A percentile compares a stretch with the other conserved stretches of the same genome.
Conservation (phyloP, 2,113 vertebrate genomes). For the Eurypyga helias region DNA sequence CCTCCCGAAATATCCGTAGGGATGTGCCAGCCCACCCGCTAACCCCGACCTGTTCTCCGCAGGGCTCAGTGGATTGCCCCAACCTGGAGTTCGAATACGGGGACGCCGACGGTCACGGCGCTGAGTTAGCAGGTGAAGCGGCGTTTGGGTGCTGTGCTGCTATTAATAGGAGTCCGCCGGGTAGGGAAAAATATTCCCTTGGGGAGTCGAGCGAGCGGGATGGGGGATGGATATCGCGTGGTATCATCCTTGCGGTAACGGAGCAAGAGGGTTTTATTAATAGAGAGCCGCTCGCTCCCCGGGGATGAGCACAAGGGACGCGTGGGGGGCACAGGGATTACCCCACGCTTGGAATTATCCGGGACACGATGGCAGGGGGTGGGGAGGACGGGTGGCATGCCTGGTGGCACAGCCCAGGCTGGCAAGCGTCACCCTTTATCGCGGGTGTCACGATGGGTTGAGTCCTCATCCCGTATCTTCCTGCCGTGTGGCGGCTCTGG, state of each 20-base stretch:
- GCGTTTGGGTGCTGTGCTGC: accelerated
- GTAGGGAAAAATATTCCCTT: not conserved
- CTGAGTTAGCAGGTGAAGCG: slow-evolving; percentile 88
- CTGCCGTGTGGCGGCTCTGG: accelerated
- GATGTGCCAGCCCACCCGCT: not conserved
- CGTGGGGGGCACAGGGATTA: not conserved
- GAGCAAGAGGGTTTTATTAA: not conserved
- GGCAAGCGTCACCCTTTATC: not conserved
- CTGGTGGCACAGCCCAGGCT: not conserved
- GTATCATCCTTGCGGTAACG: accelerated
- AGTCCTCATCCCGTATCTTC: not conserved
- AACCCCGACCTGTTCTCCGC: not conserved
- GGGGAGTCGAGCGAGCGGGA: not conserved
- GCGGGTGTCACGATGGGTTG: accelerated
- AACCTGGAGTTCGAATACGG: slow-evolving; percentile 95
- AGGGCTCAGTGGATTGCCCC: slow-evolving; percentile 94
- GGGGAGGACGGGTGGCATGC: not conserved
- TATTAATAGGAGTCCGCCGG: not conserved
- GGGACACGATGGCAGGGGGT: accelerated
- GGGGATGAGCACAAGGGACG: not conserved
- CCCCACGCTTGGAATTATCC: accelerated
- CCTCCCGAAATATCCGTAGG: not conserved
- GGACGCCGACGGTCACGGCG: slow-evolving; percentile 83
- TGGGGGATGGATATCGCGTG: not conserved
- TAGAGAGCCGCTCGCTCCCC: not conserved